Percentiles rank a stretch among this genome's conserved stretches.
Evolutionary conservation across 2,113 vertebrate species (phyloP).

Genomic region (Carassius gibelio): DNA sequence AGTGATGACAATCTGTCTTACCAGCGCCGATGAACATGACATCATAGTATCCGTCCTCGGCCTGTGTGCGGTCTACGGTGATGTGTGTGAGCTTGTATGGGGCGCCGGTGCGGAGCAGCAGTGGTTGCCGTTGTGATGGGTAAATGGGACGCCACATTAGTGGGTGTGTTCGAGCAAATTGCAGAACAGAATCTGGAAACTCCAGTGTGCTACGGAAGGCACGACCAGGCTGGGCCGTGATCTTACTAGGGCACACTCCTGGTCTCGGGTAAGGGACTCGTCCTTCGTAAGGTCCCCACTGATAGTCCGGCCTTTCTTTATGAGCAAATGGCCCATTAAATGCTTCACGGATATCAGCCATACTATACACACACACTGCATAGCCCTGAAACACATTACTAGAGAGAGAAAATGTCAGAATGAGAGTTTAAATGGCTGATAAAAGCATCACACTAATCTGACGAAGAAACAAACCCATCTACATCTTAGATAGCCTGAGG

Average conservation of each 20-base stretch:
- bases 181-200: constrained; percentile 91
- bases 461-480: too few relatives aligned
- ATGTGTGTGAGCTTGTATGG: constrained; percentile 89
- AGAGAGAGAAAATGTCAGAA: constrained; percentile 18
- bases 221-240: constrained; percentile 87
- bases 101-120: constrained; percentile 84
- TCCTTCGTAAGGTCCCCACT: constrained; percentile 87
- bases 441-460: too few relatives aligned
- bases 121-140: constrained; percentile 81
- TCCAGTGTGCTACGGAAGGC: constrained; percentile 93
- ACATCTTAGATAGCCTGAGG: too few relatives aligned
- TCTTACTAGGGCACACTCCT: constrained; percentile 96
- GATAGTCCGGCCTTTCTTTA: constrained; percentile 86
- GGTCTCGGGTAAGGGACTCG: constrained; percentile 92
- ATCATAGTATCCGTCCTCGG: constrained; percentile 90
- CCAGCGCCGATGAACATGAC: constrained; percentile 98
- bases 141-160: constrained; percentile 89
- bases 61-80: constrained; percentile 86
- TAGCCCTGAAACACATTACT: constrained; percentile 92
- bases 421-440: too few relatives aligned
- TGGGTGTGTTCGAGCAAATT: constrained; percentile 91
- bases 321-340: constrained; percentile 96
- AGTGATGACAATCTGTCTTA: constrained; percentile 52
- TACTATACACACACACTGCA: constrained; percentile 87
- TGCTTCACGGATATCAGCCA: constrained; percentile 89